Evolutionary conservation across 2,888 invertebrate genomes (phyloP), one percentile per base, ranked within the genome.

Genomic region (Aspidiotus destructor): DNA sequence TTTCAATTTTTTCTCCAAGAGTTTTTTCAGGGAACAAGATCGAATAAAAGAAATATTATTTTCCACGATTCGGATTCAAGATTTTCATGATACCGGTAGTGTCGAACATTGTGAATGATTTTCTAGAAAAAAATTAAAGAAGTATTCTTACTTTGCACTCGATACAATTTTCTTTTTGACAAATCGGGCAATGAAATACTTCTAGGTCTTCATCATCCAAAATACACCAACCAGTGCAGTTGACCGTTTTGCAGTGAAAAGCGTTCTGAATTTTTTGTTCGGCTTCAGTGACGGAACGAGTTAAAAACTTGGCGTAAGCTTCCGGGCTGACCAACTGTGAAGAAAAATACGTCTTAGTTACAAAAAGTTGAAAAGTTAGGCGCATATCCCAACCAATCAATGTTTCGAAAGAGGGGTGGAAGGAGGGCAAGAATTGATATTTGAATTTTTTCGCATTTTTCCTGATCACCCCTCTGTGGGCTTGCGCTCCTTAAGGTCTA

Each of bases 211-310:
- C 90, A 72, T 92, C 90, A 73, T 92, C 92, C 76, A 87, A 90
- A 71, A 91, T 85, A 75, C 92, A 92, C 91, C 92, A 94, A 5
- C 92, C 92, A 58, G 81, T 82, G 76, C 93, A 94, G 78, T 94
- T 89, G 0, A 87, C 85, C 0, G 92, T 91, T 77, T 92, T 90
- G 77, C 94, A 94, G 76, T 93, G 93, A 78, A 92, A 93, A 13
- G 91, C 86, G 75, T 85, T 83, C 73, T 85, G 84, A 48, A 86
- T 85, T 54, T 87, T 87, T 75, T 86, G 87, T 77, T 93, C 92
- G 0, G 92, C 93, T 71, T 87, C 84, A 41, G 86, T 82, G 70
- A 94, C 81, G 1, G 92, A 88, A 75, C 87, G 85, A 7, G 87
- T 86, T 71, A 93, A 79, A 80, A 89, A 87, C 72, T 86, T 84